Evolutionary conservation across 2,113 vertebrate species (phyloP).

Genomic region (Trematomus loennbergii): DNA sequence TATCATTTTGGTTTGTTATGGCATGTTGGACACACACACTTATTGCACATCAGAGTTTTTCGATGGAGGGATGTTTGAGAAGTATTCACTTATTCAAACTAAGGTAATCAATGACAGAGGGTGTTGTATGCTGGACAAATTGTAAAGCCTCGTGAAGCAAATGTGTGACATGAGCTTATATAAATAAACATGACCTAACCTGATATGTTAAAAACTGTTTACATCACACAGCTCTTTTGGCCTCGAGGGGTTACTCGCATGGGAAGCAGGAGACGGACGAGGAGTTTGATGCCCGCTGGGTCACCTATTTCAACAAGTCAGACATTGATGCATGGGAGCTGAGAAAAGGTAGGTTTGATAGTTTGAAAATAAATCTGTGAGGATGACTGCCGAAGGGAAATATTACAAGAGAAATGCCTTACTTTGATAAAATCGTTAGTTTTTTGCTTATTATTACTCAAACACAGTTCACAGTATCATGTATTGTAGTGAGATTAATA

Average conservation of each 20-base stretch:
- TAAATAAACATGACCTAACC: too few species aligned
- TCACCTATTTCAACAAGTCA: conserved; percentile 96
- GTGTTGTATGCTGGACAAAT: too few species aligned
- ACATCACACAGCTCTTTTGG: conserved; percentile 81
- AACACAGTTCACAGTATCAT: neutral
- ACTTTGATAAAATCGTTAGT: neutral
- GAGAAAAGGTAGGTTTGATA: conserved; percentile 88
- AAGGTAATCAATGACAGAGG: too few species aligned
- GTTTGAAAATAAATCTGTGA: neutral
- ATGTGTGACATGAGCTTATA: too few species aligned
- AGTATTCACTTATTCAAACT: too few species aligned
- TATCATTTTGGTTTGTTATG: too few species aligned
- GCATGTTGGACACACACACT: too few species aligned
- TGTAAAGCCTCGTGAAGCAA: too few species aligned
- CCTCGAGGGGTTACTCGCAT: conserved; percentile 91
- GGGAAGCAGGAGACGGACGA: conserved; percentile 95
- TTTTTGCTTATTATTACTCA: neutral
- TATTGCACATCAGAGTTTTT: too few species aligned
- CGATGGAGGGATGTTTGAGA: too few species aligned
- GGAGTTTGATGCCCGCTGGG: conserved; percentile 99
- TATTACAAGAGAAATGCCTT: neutral
- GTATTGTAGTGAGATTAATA: neutral
- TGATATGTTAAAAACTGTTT: neutral
- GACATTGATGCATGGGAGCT: conserved; percentile 98
- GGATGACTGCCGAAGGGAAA: too few species aligned